Conservation (phyloP, 2,113 vertebrate species). For the Hippoglossus stenolepis region DNA sequence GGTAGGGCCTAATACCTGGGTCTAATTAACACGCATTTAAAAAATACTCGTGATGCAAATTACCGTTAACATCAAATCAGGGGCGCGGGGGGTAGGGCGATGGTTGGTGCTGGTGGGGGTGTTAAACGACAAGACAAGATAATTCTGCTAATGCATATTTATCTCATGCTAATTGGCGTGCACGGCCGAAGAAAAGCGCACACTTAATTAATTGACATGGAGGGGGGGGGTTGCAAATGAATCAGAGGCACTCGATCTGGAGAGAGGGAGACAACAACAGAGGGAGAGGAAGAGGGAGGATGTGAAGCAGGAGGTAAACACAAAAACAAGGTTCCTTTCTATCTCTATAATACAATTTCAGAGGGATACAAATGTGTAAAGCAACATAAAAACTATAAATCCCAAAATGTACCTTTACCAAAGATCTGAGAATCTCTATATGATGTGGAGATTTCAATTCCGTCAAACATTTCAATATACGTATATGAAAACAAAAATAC, state of each 20-base stretch:
- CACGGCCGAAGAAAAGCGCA: slow-evolving; percentile 80
- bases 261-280: slow-evolving; percentile 65
- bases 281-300: background rate
- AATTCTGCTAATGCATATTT: slow-evolving; percentile 85
- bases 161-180: slow-evolving; percentile 85
- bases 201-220: slow-evolving; percentile 86
- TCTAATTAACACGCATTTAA: slow-evolving; percentile 83
- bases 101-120: background rate
- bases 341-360: background rate
- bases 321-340: slow-evolving; percentile 22
- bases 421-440: no score
- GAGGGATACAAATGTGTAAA: background rate
- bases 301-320: background rate
- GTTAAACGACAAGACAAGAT: slow-evolving; percentile 76
- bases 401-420: no score
- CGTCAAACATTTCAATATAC: no score
- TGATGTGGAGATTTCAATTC: no score
- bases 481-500: no score
- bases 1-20: slow-evolving; percentile 72
- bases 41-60: slow-evolving; percentile 82
- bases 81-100: slow-evolving; percentile 16
- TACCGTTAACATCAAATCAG: slow-evolving; percentile 67
- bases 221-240: slow-evolving; percentile 72
- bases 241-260: slow-evolving; percentile 76
- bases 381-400: background rate